phyloP scores from a whole-genome alignment of 2,888 invertebrate genomes.

The Rhingia rostrata region DNA sequence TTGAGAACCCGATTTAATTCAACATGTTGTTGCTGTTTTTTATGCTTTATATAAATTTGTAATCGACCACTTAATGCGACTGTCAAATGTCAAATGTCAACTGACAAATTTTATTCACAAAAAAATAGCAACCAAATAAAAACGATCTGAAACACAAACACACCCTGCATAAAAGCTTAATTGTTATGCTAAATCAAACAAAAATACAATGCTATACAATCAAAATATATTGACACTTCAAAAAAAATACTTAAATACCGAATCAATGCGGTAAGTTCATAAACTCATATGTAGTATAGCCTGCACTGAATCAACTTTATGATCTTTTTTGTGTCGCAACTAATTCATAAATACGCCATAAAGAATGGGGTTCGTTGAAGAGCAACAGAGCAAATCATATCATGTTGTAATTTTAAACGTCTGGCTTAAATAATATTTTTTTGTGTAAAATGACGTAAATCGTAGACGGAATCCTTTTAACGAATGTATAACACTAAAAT shows the following conservation, averaged over 20 bases:
- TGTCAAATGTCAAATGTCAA: no score
- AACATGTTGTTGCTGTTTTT: no score
- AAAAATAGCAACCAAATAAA: no score
- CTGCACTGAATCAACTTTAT: neutral
- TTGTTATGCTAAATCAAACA: no score
- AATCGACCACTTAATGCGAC: no score
- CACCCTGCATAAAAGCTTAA: no score
- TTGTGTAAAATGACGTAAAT: slow-evolving; percentile 13
- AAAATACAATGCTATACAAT: no score
- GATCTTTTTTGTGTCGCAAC: neutral
- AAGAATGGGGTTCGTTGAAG: neutral
- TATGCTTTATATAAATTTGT: no score
- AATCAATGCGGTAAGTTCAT: neutral
- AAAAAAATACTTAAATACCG: neutral
- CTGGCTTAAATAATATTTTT: neutral
- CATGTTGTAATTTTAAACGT: slow-evolving; percentile 11
- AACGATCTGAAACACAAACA: no score
- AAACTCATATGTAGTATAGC: neutral
- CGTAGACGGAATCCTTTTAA: neutral
- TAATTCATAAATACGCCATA: slow-evolving; percentile 11
- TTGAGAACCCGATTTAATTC: no score
- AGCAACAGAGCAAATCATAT: neutral
- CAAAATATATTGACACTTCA: neutral
- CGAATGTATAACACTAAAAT: neutral
- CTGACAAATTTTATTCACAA: no score